Conservation (phyloP, 1,140 invertebrate genomes). For the Drosophila varians region DNA sequence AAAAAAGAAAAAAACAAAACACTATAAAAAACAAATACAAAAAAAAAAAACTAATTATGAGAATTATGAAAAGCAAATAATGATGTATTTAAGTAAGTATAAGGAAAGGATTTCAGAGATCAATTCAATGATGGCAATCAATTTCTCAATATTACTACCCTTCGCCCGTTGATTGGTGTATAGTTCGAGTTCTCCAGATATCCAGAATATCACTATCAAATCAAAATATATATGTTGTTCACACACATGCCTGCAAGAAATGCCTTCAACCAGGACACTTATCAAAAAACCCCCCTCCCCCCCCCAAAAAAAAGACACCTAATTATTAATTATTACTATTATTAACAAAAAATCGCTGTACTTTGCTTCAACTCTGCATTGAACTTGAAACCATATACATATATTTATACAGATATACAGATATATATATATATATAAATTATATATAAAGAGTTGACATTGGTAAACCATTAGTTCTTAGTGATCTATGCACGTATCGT, state of each 20-base stretch:
- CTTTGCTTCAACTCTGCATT: constrained; percentile 39
- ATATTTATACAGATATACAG: constrained; percentile 26
- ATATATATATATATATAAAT: constrained; percentile 23
- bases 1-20: constrained; percentile 3
- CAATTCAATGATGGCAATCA: constrained; percentile 58
- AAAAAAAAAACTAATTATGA: not conserved
- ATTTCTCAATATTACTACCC: constrained; percentile 26
- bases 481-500: constrained; percentile 49
- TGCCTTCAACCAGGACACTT: constrained; percentile 30
- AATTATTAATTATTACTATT: not conserved
- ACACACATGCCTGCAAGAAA: constrained; percentile 23
- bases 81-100: constrained; percentile 55
- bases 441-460: constrained; percentile 30
- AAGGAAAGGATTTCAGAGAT: constrained; percentile 43
- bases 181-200: constrained; percentile 8
- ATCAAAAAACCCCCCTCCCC: too few relatives aligned
- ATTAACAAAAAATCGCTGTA: constrained; percentile 13
- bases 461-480: constrained; percentile 43
- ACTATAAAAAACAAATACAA: too few relatives aligned
- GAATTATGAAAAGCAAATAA: not conserved
- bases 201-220: constrained; percentile 19
- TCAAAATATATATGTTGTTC: constrained; percentile 29
- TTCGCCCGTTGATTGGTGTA: constrained; percentile 2
- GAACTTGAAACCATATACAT: constrained; percentile 27
- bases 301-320: not conserved